Conservation (phyloP, 2,113 vertebrate genomes). For the Nymphicus hollandicus region DNA sequence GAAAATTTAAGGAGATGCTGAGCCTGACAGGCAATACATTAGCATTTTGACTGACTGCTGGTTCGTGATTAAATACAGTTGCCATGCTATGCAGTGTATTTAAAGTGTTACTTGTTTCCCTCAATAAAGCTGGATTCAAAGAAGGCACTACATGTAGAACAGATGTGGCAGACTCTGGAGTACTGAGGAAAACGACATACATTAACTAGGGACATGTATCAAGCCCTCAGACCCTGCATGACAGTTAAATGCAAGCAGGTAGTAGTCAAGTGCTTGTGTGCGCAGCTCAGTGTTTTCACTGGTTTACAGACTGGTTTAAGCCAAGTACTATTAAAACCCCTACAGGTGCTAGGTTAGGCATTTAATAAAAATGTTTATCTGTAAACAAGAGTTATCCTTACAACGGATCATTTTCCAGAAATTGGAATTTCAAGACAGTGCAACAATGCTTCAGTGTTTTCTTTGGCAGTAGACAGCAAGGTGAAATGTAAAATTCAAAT, state of each 20-base stretch:
- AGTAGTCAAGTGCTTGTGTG: background rate
- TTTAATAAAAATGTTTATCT: conserved; percentile 59
- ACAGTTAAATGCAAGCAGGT: conserved; percentile 22
- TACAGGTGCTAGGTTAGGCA: conserved; percentile 32
- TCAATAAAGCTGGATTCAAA: conserved; percentile 1
- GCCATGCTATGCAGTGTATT: conserved; percentile 1
- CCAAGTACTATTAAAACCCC: conserved; percentile 50
- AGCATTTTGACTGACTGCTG: conserved; percentile 12
- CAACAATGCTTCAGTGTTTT: conserved; percentile 58
- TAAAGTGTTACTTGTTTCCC: background rate
- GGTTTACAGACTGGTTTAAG: conserved; percentile 51
- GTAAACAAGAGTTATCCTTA: conserved; percentile 72
- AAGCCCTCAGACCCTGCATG: conserved; percentile 16
- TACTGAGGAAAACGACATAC: conserved; percentile 5
- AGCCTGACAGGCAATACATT: background rate
- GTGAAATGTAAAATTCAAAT: conserved; percentile 23
- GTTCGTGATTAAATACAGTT: conserved; percentile 20
- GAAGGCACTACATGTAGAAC: conserved; percentile 23
- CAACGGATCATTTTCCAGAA: conserved; percentile 56
- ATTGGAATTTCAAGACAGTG: conserved; percentile 62
- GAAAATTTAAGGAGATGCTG: background rate
- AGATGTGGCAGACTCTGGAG: conserved; percentile 14
- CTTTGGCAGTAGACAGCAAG: conserved; percentile 76
- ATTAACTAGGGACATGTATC: background rate
- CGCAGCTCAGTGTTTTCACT: conserved; percentile 16